A percentile compares a stretch with the other conserved stretches of the same genome.
Evolutionary conservation across 1,140 invertebrate genomes (phyloP).

Genomic region (Eriocheir sinensis): DNA sequence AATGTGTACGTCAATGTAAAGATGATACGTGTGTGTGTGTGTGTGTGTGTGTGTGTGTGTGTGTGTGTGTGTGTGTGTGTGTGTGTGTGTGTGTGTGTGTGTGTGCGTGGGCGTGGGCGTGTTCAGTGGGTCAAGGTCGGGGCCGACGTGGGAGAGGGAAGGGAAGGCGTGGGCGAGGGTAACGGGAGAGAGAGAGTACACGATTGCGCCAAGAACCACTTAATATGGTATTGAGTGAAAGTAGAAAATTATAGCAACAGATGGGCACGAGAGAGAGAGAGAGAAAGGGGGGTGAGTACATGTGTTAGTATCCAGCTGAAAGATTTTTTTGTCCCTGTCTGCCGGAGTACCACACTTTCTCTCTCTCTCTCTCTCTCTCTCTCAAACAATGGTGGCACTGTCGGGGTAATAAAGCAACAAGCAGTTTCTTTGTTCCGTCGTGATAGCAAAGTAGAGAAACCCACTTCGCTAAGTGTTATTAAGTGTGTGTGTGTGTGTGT

Average conservation of each 20-base stretch:
- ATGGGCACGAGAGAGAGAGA: not conserved
- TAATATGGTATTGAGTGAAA: constrained; percentile 25
- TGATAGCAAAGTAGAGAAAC: not conserved
- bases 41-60: too few species aligned
- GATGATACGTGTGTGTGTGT: too few species aligned
- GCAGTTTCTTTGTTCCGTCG: not conserved
- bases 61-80: not conserved
- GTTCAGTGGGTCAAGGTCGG: not conserved
- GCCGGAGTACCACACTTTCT: too few species aligned
- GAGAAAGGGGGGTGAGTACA: not conserved
- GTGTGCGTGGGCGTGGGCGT: not conserved
- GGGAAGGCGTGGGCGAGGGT: not conserved
- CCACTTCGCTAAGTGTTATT: not conserved
- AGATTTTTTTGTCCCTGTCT: not conserved
- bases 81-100: not conserved
- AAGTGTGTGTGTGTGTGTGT: not conserved
- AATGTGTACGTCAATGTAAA: too few species aligned
- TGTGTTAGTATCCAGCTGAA: not conserved
- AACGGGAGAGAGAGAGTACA: constrained; percentile 2
- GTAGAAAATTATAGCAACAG: not conserved
- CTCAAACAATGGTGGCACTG: too few species aligned
- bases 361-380: constrained; percentile 55
- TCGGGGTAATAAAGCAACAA: not conserved
- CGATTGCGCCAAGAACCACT: not conserved
- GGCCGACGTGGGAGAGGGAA: not conserved